phyloP scores from a whole-genome alignment of 1,140 invertebrate genomes.

The Chlorops oryzae region DNA sequence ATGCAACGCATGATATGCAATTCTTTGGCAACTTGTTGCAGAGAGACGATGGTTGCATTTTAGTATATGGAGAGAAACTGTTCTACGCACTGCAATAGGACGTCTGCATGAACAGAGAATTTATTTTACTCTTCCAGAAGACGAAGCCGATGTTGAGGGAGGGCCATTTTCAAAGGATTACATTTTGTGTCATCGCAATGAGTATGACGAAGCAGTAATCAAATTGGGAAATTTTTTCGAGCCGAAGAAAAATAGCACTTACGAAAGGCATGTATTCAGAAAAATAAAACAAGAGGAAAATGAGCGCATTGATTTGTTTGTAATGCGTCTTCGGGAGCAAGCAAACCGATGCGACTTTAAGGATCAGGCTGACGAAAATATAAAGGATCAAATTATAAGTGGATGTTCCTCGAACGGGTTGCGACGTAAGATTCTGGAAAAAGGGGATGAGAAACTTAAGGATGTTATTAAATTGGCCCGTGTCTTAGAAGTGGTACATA shows the following conservation, averaged over 20 bases:
- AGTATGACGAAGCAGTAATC: not conserved
- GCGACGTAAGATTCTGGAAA: not conserved
- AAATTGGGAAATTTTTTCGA: not conserved
- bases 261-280: not conserved
- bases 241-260: constrained; percentile 2
- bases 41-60: no score
- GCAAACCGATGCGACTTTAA: no score
- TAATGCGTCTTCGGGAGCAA: constrained; percentile 1
- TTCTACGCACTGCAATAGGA: no score
- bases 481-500: not conserved
- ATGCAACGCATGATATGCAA: no score
- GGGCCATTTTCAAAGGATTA: not conserved
- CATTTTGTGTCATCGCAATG: not conserved
- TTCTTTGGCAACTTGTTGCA: no score
- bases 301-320: not conserved
- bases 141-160: not conserved
- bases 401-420: not conserved
- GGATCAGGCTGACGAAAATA: not conserved
- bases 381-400: not conserved
- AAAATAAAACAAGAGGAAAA: not conserved
- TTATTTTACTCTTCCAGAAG: no score
- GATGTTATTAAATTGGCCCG: not conserved
- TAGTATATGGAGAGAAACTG: no score
- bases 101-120: no score
- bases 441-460: not conserved